A percentile compares a stretch with the other conserved stretches of the same genome.
phyloP scores from a whole-genome alignment of 2,113 vertebrate species.

The Gasterosteus aculeatus region DNA sequence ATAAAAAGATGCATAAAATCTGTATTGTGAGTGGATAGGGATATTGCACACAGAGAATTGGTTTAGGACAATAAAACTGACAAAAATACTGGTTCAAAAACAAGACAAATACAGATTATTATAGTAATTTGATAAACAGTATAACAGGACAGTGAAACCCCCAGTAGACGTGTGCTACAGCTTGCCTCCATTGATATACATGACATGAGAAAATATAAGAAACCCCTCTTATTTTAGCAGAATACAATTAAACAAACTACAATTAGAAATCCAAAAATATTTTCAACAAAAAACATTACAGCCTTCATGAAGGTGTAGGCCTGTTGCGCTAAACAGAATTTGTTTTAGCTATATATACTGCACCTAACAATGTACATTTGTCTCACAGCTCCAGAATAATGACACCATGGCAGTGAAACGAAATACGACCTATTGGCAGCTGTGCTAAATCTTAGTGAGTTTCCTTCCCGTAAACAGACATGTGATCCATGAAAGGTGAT shows the following conservation, averaged over 20 bases:
- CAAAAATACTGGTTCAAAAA: background rate
- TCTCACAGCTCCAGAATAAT: constrained; percentile 7
- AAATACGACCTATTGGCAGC: constrained; percentile 55
- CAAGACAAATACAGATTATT: background rate
- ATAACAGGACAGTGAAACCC: background rate
- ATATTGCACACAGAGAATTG: background rate
- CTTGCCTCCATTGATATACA: background rate
- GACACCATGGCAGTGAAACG: constrained; percentile 31
- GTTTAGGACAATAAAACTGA: background rate
- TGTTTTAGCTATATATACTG: background rate
- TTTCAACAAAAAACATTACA: constrained; percentile 2
- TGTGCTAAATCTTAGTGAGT: constrained; percentile 55
- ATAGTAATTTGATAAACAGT: background rate
- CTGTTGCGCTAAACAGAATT: constrained; percentile 4
- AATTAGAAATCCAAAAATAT: background rate
- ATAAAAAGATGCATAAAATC: background rate
- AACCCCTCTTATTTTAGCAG: background rate
- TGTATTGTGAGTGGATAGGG: background rate
- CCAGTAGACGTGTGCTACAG: background rate
- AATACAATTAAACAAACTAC: background rate
- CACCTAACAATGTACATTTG: constrained; percentile 1
- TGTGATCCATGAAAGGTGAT: constrained; percentile 71
- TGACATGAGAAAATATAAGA: background rate
- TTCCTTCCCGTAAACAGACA: constrained; percentile 71
- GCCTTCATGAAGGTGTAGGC: constrained; percentile 7